Base-by-base conservation (phyloP, 1,140 invertebrate species). In the Subanguina moxae region DNA sequence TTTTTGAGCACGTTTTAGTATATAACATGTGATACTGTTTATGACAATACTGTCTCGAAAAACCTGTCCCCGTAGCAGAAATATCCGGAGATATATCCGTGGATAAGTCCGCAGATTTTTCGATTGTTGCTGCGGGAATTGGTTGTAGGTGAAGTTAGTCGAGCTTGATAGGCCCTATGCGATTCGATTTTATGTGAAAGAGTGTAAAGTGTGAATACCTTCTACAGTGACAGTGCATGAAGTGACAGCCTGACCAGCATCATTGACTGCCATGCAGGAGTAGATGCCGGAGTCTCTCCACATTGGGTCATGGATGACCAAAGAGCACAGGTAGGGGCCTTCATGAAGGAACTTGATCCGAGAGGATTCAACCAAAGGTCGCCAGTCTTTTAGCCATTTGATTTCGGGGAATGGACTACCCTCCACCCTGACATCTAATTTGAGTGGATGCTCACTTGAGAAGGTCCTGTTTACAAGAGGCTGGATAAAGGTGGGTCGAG, bases 321-420 rank as follows among this genome's bases (percentile, higher is more conserved):
- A 83, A 7, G 90, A 87, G 68, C 90, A 90, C 0, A 88, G 88
- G 78, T 95, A 91, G 0, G 92, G 91, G 74, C 92, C 89, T 64
- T 89, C 90, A 71, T 89, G 86, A 67, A 93, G 90, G 88, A 91
- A 89, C 86, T 91, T 92, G 23, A 91, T 88, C 75, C 91, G 88
- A 7, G 87, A 86, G 0, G 90, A 90, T 1, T 90, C 83, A 1
- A 90, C 88, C 7, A 95, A 80, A 1, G 91, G 92, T 79, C 91
- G 89, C 92, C 92, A 95, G 82, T 96, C 92, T 74, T 94, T 96
- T 84, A 90, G 94, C 91, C 92, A 96, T 82, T 91, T 93, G n/a
- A 98, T 88, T 71, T 93, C 91, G 0, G 94, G 94, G 76, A 89
- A 89, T 0, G 94, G 94, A 64, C 91, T 88, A 13, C 93, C 94